Evolutionary conservation across 2,888 invertebrate genomes (phyloP), one percentile per base, ranked within the genome.

Genomic region (Drosophila leonis): DNA sequence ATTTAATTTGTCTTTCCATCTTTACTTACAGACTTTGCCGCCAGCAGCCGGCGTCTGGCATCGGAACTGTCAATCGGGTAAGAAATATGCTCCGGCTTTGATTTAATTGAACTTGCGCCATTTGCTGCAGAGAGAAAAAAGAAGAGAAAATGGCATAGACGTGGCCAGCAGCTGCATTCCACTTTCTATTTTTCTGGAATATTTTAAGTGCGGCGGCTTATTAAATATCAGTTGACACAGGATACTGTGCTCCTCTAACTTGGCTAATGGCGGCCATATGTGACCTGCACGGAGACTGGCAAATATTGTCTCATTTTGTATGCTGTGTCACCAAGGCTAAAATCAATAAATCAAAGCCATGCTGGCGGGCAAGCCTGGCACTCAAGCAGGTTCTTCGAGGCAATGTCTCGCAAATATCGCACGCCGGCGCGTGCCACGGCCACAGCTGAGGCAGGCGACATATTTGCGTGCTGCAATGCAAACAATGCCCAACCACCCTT

Each of bases 291-390:
- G 29, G 62, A 48, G 64, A 60, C 70, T 60, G 57, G 70, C 80
- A 84, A 88, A 90, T 86, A 84, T 86, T 88, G 88, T 82, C 90
- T 88, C 89, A 86, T 90, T 90, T 88, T 60, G 90, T 90, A 89
- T 88, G 87, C 82, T 80, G 80, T 75, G 69, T 75, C n/a, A 81
- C 75, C 74, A 72, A 72, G 73, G 65, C 80, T 65, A 81, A 86
- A 90, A 90, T 90, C 89, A 90, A 90, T 90, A 90, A 90, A 90
- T 90, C 89, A 90, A 90, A 90, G 82, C 81, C 64, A 35, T 54
- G 70, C 78, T 59, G 65, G 20, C 33, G n/a, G 63, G 20, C 56
- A 46, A 63, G 70, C 35, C 42, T 42, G 49, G 33, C 41, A 27
- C 24, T 31, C 29, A 12, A 35, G 41, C 48, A 37, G 61, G 62